phyloP scores from a whole-genome alignment of 2,113 vertebrate genomes.

The Lethenteron camtschaticum region DNA sequence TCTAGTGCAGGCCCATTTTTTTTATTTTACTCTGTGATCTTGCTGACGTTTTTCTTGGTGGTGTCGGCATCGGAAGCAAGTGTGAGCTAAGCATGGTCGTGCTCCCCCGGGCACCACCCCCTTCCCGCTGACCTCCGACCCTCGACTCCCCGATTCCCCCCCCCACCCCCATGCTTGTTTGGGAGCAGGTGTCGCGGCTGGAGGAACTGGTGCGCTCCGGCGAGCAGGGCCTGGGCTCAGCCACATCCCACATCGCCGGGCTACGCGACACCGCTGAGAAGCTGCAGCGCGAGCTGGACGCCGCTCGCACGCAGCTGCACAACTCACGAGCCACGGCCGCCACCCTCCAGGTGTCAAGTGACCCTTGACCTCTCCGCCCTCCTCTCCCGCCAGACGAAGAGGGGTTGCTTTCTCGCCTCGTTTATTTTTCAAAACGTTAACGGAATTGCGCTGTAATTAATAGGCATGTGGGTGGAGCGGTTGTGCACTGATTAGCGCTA shows the following conservation, averaged over 20 bases:
- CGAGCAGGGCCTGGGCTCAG: conserved; percentile 49
- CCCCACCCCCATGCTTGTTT: not conserved
- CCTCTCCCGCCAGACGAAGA: too few relatives aligned
- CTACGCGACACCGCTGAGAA: conserved; percentile 75
- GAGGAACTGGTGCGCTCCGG: conserved; percentile 55
- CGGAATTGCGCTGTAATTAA: too few relatives aligned
- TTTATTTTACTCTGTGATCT: too few relatives aligned
- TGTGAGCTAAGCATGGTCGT: too few relatives aligned
- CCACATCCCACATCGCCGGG: conserved; percentile 58
- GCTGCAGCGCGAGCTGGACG: conserved; percentile 68
- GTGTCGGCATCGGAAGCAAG: too few relatives aligned
- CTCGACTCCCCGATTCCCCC: not conserved
- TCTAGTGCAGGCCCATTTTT: too few relatives aligned
- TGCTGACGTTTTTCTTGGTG: too few relatives aligned
- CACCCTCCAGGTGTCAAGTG: conserved; percentile 45
- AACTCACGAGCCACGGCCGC: conserved; percentile 74
- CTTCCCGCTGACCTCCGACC: too few relatives aligned
- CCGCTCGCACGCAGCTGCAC: conserved; percentile 49
- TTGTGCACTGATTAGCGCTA: too few relatives aligned
- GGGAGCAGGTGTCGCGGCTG: conserved; percentile 38
- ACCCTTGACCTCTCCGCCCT: not conserved
- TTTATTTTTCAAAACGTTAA: not conserved
- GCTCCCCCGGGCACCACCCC: too few relatives aligned
- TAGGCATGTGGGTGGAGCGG: too few relatives aligned
- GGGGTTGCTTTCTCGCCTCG: not conserved